A percentile compares a stretch with the other conserved stretches of the same genome.
Conservation (phyloP, 2,113 vertebrate species). For the Psilopsiagon aurifrons region DNA sequence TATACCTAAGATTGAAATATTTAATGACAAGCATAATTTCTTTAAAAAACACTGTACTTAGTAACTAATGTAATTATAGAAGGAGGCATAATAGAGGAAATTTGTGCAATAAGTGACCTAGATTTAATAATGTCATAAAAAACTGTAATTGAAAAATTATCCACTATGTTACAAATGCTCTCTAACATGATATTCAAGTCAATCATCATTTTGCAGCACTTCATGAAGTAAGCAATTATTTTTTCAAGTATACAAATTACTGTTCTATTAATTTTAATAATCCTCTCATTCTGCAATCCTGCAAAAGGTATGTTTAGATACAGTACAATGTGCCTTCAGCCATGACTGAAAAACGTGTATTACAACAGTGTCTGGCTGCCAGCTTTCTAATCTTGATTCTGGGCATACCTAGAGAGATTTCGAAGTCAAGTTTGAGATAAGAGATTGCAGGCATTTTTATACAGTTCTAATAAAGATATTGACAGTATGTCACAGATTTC, state of each 20-base stretch:
- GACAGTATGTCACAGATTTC: neutral
- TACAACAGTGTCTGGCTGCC: neutral
- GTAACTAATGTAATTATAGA: constrained; percentile 34
- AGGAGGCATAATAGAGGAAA: constrained; percentile 28
- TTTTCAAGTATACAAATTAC: constrained; percentile 28
- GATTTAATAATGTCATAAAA: constrained; percentile 46
- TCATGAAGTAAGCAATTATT: constrained; percentile 54
- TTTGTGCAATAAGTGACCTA: constrained; percentile 46
- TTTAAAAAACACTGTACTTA: constrained; percentile 26
- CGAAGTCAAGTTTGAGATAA: neutral
- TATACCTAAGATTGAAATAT: constrained; percentile 35
- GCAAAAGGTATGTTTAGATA: neutral
- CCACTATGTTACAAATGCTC: constrained; percentile 25
- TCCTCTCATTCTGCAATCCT: neutral
- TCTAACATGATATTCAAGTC: constrained; percentile 29
- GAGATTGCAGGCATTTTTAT: neutral
- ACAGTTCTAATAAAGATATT: neutral
- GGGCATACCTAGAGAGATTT: neutral
- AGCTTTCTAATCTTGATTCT: neutral
- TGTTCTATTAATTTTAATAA: constrained; percentile 60
- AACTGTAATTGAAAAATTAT: constrained; percentile 48
- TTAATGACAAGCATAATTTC: constrained; percentile 9
- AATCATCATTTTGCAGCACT: constrained; percentile 41
- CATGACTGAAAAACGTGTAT: neutral
- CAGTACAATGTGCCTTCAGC: neutral